Conservation (phyloP, 2,797 vertebrate species). For the Bradypus variegatus region DNA sequence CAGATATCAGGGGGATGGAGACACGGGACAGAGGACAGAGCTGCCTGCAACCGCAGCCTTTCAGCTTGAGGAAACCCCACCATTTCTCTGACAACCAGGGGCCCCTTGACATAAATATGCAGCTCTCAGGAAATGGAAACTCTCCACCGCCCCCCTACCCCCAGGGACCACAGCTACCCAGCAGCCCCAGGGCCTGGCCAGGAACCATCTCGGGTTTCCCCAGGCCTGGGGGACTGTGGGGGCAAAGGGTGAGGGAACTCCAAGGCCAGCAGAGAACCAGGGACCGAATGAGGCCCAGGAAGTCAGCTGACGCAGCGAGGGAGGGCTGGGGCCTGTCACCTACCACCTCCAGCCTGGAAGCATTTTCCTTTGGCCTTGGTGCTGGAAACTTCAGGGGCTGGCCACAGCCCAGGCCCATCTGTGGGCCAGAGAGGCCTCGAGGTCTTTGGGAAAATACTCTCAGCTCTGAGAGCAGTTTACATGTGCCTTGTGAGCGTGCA, state of each 20-base stretch:
- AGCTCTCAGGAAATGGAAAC: slow-evolving; percentile 48
- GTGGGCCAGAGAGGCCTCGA: neutral
- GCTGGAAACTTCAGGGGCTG: slow-evolving; percentile 57
- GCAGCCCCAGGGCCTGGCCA: neutral
- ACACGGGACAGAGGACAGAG: neutral
- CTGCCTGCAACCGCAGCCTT: neutral
- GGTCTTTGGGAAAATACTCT: neutral
- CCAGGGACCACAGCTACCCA: neutral
- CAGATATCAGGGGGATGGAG: neutral
- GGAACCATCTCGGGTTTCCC: neutral
- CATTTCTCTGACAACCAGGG: slow-evolving; percentile 47
- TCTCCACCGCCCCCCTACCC: too few species aligned
- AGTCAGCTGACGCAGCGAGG: slow-evolving; percentile 33
- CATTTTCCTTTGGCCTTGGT: slow-evolving; percentile 51
- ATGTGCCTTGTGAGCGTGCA: neutral
- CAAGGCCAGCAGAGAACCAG: slow-evolving; percentile 42
- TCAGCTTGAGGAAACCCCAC: slow-evolving; percentile 21
- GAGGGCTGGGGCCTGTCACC: neutral
- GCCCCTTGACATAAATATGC: neutral
- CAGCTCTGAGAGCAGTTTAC: neutral
- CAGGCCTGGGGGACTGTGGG: neutral
- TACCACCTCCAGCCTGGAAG: neutral
- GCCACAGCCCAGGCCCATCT: slow-evolving; percentile 36
- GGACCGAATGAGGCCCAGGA: slow-evolving; percentile 44
- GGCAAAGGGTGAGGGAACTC: neutral